Evolutionary conservation across 2,113 vertebrate genomes (phyloP).

Genomic region (Patagioenas fasciata): DNA sequence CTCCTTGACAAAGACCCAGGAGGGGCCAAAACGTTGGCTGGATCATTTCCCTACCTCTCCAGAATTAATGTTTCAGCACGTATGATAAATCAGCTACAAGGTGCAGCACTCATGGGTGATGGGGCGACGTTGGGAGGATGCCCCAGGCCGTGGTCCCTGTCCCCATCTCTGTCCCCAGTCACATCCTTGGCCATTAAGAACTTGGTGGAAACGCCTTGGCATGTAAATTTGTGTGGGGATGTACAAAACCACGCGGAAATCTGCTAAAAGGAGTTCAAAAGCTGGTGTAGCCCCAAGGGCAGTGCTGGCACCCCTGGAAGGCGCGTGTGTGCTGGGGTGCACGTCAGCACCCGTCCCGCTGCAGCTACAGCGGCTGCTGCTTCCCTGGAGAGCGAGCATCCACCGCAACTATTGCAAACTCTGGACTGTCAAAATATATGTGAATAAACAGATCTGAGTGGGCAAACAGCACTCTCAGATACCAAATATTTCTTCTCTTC

Average conservation of each 20-base stretch:
- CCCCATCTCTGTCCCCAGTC: too few relatives aligned
- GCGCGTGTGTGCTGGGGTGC: rapidly evolving
- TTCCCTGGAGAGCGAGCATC: rapidly evolving
- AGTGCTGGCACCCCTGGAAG: rapidly evolving
- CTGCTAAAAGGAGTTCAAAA: background rate
- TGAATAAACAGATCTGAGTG: conserved; percentile 22
- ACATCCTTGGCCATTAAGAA: too few relatives aligned
- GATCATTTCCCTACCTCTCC: background rate
- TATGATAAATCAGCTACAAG: too few relatives aligned
- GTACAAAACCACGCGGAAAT: rapidly evolving
- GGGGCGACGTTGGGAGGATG: too few relatives aligned
- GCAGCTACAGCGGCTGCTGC: rapidly evolving
- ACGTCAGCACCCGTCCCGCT: rapidly evolving
- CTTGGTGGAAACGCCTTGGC: background rate
- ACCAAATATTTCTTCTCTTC: conserved; percentile 61
- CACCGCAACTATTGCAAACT: background rate
- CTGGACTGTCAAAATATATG: conserved; percentile 46
- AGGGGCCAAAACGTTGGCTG: background rate
- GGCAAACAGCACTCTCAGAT: conserved; percentile 46
- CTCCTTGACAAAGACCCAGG: conserved; percentile 1
- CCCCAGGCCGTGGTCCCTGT: too few relatives aligned
- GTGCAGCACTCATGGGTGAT: too few relatives aligned
- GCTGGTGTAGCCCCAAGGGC: background rate
- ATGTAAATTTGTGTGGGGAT: rapidly evolving
- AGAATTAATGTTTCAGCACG: background rate